Evolutionary conservation across 2,797 vertebrate genomes (phyloP), one percentile per base, ranked within the genome.

Genomic region (Lerista edwardsae): DNA sequence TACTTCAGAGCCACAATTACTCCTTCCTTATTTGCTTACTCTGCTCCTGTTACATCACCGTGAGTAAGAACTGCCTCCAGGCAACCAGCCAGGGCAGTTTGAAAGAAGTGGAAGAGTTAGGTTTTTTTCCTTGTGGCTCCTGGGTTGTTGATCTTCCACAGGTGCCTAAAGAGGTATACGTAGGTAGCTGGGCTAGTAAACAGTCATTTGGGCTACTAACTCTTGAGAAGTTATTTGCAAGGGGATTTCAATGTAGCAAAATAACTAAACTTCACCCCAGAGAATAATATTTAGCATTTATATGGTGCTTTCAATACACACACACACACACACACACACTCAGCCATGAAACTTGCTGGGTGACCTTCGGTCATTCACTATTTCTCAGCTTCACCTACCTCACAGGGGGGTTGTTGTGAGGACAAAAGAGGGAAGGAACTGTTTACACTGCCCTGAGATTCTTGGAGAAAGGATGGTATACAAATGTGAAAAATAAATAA

Each of bases 1-100:
- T 75, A 76, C 65, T 76, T 69, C 84, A 75, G 67, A 76, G 59
- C 55, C 39, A 62, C 79, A 81, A 81, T 79, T 69, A 25, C 73
- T 81, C 73, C 55, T 67, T 76, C 44, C 31, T 62, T 69, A 83
- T 39, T 64, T 80, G 72, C 64, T 85, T 85, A 75, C 39, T 61
- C 41, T 75, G 79, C 11, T 39, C 25, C 55, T 51, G 51, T 86
- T 81, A 81, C 83, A 81, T 86, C 73, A 78, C 75, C 36, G 15
- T 25, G 59, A 68, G 44, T 12, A 69, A 47, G n/a, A 81, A 76
- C 65, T 47, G 25, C 51, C 41, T 80, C 39, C 23, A 80, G 55
- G 51, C 75, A 78, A 61, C 25, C 64, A 80, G 55, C 21, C 71
- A 81, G 27, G 72, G 55, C 34, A 61, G n/a, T 44, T 61, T 44